phyloP scores from a whole-genome alignment of 2,113 vertebrate species.

The Ophiodon elongatus region DNA sequence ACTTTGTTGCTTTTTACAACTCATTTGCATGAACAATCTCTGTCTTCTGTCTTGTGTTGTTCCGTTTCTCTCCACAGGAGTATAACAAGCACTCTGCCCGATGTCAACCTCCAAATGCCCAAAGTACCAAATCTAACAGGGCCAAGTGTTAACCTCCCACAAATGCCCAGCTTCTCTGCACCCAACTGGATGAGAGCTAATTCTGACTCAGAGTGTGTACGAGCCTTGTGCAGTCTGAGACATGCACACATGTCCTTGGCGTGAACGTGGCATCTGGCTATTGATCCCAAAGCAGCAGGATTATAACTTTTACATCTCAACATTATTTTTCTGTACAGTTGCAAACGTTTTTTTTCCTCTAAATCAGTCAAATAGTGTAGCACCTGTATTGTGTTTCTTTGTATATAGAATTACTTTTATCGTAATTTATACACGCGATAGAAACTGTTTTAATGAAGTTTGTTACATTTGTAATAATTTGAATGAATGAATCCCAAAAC shows the following conservation, averaged over 20 bases:
- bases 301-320: neutral
- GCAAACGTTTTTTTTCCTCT: neutral
- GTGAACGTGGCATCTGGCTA: slow-evolving; percentile 84
- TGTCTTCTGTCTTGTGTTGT: slow-evolving; percentile 28
- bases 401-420: neutral
- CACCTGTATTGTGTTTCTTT: neutral
- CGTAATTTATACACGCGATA: neutral
- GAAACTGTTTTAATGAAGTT: neutral
- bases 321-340: neutral
- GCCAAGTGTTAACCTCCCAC: slow-evolving; percentile 92
- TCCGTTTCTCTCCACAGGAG: slow-evolving; percentile 87
- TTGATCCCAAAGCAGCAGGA: neutral
- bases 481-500: neutral
- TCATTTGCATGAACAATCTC: neutral
- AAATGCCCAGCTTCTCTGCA: slow-evolving; percentile 95
- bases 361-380: neutral
- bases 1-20: neutral
- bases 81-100: slow-evolving; percentile 96
- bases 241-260: slow-evolving; percentile 90
- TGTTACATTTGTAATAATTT: neutral
- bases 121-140: slow-evolving; percentile 95
- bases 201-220: slow-evolving; percentile 97
- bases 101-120: slow-evolving; percentile 92
- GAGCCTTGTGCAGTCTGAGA: slow-evolving; percentile 88
- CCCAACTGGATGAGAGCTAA: slow-evolving; percentile 95